Percentiles rank a stretch among this genome's conserved stretches.
phyloP scores from a whole-genome alignment of 1,140 invertebrate species.

The Pogonomyrmex barbatus region DNA sequence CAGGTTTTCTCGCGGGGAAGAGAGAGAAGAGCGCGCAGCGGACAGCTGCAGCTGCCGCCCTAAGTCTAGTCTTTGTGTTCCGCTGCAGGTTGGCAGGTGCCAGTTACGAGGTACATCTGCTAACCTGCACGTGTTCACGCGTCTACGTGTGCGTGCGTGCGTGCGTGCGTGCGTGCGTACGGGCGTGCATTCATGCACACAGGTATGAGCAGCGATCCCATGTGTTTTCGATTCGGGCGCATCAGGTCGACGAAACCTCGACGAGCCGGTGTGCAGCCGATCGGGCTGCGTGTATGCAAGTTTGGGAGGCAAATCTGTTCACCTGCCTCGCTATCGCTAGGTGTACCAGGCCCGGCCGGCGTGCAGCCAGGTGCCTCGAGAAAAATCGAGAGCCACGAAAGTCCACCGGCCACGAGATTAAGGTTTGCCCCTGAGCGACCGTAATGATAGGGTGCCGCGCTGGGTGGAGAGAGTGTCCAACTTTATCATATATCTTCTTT shows the following conservation, averaged over 20 bases:
- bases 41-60: conserved; percentile 62
- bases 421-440: conserved; percentile 62
- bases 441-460: conserved; percentile 74
- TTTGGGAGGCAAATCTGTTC: conserved; percentile 67
- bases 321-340: conserved; percentile 68
- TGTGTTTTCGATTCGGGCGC: conserved; percentile 15
- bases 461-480: conserved; percentile 53
- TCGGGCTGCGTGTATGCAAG: background rate
- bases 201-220: conserved; percentile 34
- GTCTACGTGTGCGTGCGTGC: background rate
- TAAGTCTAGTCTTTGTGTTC: conserved; percentile 74
- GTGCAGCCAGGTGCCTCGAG: conserved; percentile 76
- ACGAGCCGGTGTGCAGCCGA: conserved; percentile 26
- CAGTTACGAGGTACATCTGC: conserved; percentile 78
- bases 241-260: conserved; percentile 53
- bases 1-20: conserved; percentile 10
- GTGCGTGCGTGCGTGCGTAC: background rate
- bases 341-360: conserved; percentile 41
- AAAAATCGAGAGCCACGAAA: conserved; percentile 71
- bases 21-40: background rate
- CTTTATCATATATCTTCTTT: conserved; percentile 30
- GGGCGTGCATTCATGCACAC: background rate
- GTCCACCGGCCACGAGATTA: conserved; percentile 58
- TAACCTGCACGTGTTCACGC: conserved; percentile 73
- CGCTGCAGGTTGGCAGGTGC: conserved; percentile 80